Percentiles rank a stretch among this genome's conserved stretches.
phyloP scores from a whole-genome alignment of 2,888 invertebrate species.

The Leptinotarsa tumamoca region DNA sequence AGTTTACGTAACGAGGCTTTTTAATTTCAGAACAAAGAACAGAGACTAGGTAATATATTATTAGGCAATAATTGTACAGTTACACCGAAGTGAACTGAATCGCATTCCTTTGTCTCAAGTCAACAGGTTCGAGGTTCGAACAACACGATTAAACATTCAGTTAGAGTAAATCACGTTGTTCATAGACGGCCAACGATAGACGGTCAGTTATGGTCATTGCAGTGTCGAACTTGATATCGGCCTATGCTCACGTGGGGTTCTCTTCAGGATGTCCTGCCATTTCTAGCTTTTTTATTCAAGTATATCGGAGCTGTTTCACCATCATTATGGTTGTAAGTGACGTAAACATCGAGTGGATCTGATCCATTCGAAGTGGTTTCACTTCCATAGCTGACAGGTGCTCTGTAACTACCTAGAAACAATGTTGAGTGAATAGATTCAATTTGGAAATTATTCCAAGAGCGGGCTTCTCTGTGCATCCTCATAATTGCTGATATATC shows the following conservation, averaged over 20 bases:
- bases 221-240: not conserved
- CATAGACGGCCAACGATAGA: constrained; percentile 1
- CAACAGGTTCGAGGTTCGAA: constrained; percentile 28
- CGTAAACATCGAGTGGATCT: too few species aligned
- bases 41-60: constrained; percentile 41
- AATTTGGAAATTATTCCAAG: too few species aligned
- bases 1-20: constrained; percentile 38
- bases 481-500: too few species aligned
- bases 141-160: constrained; percentile 34
- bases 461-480: too few species aligned
- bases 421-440: too few species aligned
- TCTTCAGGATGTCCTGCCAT: not conserved
- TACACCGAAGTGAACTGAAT: constrained; percentile 46
- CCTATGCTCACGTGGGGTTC: not conserved
- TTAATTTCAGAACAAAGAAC: constrained; percentile 44
- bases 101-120: constrained; percentile 46
- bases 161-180: constrained; percentile 35
- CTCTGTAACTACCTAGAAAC: too few species aligned
- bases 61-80: constrained; percentile 47
- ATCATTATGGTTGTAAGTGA: not conserved
- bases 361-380: too few species aligned
- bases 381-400: too few species aligned
- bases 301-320: not conserved
- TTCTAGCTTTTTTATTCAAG: not conserved
- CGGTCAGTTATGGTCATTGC: constrained; percentile 14